Evolutionary conservation across 2,888 invertebrate species (phyloP).

Genomic region (Drosophila paucipuncta): DNA sequence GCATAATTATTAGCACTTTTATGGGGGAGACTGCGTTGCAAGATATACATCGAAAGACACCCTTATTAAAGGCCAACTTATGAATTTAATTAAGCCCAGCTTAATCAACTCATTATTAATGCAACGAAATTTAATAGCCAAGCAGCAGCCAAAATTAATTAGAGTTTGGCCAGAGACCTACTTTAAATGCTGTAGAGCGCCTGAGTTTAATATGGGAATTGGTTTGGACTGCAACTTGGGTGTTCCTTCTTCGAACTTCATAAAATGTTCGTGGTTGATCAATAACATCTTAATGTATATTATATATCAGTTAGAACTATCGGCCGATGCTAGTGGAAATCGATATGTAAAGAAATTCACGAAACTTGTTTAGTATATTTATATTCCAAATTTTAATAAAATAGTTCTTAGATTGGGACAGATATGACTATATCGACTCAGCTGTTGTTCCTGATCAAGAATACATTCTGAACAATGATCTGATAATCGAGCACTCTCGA

Average conservation of each 20-base stretch:
- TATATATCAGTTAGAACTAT: neutral
- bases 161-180: neutral
- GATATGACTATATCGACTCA: neutral
- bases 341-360: no score
- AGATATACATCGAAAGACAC: neutral
- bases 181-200: neutral
- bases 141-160: neutral
- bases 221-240: neutral
- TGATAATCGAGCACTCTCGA: neutral
- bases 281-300: neutral
- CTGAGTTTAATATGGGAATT: no score
- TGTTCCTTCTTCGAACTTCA: no score
- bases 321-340: no score
- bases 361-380: no score
- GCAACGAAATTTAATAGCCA: neutral
- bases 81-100: neutral
- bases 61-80: neutral
- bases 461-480: neutral
- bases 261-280: neutral
- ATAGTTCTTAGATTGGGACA: no score
- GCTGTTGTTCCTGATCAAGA: neutral
- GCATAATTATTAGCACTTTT: neutral
- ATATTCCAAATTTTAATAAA: no score
- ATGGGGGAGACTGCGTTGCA: neutral
- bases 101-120: neutral